These are phyloP conservation scores for Nematolebias whitei DNA, from an alignment of 2,113 vertebrate species.

Conservation along the genomic window DNA sequence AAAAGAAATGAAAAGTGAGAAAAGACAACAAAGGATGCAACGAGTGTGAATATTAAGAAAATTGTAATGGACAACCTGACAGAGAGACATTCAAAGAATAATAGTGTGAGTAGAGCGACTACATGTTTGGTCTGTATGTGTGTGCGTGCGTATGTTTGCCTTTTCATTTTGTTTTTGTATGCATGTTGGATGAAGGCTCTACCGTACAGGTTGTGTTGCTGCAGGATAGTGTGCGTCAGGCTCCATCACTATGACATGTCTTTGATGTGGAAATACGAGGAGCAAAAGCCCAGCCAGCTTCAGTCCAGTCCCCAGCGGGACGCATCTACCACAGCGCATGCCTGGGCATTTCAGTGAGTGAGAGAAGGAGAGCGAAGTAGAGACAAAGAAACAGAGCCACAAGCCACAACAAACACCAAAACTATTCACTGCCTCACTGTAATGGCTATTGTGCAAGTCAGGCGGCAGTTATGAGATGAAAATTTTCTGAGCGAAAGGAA, in stretches of 20 bases:
- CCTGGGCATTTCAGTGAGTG: constrained; percentile 35
- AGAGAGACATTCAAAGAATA: constrained; percentile 29
- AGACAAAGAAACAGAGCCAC: constrained; percentile 29
- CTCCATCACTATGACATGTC: constrained; percentile 74
- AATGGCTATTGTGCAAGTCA: constrained; percentile 9
- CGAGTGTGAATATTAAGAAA: constrained; percentile 32
- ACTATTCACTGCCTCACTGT: constrained; percentile 18
- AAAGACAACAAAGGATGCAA: constrained; percentile 29
- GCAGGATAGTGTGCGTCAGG: constrained; percentile 69
- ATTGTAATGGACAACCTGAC: constrained; percentile 35
- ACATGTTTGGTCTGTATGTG: neutral
- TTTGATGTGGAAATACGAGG: constrained; percentile 80
- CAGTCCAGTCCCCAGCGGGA: constrained; percentile 62
- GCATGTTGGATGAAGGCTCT: constrained; percentile 57
- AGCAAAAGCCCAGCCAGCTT: constrained; percentile 64
- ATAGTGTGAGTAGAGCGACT: constrained; percentile 6
- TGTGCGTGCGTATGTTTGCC: constrained; percentile 14
- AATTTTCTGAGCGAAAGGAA: constrained; percentile 15
- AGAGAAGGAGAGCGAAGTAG: neutral
- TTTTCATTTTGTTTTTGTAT: constrained; percentile 39
- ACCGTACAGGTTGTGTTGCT: constrained; percentile 60
- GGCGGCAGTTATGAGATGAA: constrained; percentile 22
- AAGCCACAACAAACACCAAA: constrained; percentile 39
- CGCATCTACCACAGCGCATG: constrained; percentile 41
- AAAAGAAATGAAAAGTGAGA: constrained; percentile 31